Conservation (phyloP, 1,140 invertebrate species). For the Uloborus diversus region DNA sequence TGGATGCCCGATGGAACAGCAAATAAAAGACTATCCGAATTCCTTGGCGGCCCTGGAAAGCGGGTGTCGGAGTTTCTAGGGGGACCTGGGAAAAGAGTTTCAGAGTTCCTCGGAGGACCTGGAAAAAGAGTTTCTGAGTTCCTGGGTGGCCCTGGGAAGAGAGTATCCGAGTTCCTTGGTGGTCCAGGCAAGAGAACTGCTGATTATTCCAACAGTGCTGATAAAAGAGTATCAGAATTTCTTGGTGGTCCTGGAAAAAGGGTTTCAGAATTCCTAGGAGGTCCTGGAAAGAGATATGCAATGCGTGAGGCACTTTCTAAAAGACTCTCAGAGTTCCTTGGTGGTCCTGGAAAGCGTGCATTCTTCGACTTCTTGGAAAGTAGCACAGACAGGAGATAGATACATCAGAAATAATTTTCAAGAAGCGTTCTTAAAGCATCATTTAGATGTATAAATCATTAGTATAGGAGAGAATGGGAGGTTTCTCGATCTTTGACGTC, state of each 20-base stretch:
- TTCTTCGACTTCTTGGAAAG: constrained; percentile 27
- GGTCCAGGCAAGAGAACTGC: constrained; percentile 60
- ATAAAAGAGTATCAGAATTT: constrained; percentile 57
- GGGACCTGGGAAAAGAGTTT: constrained; percentile 57
- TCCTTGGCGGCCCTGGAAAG: constrained; percentile 57
- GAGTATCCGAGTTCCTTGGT: constrained; percentile 61
- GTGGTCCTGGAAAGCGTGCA: constrained; percentile 57
- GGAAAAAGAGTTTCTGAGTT: constrained; percentile 59
- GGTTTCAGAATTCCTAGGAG: constrained; percentile 60
- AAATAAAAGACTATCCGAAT: constrained; percentile 60
- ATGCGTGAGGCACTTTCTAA: constrained; percentile 26
- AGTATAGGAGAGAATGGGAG: too few species aligned
- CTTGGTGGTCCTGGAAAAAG: constrained; percentile 56
- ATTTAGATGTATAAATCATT: too few species aligned
- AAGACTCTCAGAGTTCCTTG: constrained; percentile 60
- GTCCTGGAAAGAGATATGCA: constrained; percentile 25
- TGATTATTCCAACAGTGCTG: constrained; percentile 60
- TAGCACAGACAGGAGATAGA: constrained; percentile 32
- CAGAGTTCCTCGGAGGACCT: constrained; percentile 52
- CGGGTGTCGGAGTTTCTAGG: constrained; percentile 10
- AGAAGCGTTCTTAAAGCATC: too few species aligned
- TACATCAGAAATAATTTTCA: too few species aligned
- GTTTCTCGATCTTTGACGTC: too few species aligned
- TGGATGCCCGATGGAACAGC: constrained; percentile 26
- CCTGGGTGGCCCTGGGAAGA: constrained; percentile 58